Percentiles rank a stretch among this genome's conserved stretches.
These are phyloP conservation scores for Nasonia oneida DNA, from an alignment of 2,888 invertebrate species.

Conservation along the genomic window DNA sequence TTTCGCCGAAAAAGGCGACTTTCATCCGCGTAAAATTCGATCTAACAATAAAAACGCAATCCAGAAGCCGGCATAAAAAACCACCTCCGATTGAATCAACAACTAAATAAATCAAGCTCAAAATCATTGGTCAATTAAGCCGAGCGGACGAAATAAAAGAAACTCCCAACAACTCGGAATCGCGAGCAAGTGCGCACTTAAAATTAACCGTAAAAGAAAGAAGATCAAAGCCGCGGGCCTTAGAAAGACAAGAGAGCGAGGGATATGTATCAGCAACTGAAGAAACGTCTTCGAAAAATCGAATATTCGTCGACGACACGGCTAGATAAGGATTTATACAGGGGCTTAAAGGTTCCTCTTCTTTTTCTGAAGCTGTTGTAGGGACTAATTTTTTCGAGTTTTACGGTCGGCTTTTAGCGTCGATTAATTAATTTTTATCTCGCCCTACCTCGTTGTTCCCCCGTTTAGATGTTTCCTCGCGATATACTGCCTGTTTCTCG, in stretches of 20 bases:
- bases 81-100: conserved; percentile 1
- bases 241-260: conserved; percentile 4
- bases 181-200: conserved; percentile 33
- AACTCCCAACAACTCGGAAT: background rate
- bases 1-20: no score
- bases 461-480: conserved; percentile 27
- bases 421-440: conserved; percentile 57
- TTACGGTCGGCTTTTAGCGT: conserved; percentile 20
- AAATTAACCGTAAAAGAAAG: conserved; percentile 50
- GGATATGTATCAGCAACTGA: conserved; percentile 4
- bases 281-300: background rate
- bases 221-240: conserved; percentile 46
- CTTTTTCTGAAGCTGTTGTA: conserved; percentile 14
- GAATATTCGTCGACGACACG: background rate
- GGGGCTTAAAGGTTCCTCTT: background rate
- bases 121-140: conserved; percentile 38
- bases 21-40: background rate
- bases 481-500: conserved; percentile 15
- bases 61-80: background rate
- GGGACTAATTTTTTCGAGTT: conserved; percentile 47
- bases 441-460: background rate
- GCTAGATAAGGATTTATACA: conserved; percentile 57
- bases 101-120: conserved; percentile 27
- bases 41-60: conserved; percentile 17
- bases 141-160: conserved; percentile 16